Conservation (phyloP, 2,888 invertebrate species). For the Lampropteryx suffumata region DNA sequence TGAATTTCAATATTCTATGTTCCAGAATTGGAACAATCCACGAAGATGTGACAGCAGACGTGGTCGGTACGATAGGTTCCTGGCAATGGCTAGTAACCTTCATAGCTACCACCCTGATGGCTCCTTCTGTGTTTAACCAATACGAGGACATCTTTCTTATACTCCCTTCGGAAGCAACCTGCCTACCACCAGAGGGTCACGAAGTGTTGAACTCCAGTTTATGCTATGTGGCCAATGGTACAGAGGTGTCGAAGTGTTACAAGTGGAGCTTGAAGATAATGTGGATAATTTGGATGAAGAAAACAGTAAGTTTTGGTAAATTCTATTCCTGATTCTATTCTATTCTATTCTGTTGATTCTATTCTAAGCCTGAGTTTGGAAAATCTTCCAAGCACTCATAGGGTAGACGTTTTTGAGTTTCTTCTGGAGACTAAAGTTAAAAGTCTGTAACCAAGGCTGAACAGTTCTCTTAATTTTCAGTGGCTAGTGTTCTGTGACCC, state of each 20-base stretch:
- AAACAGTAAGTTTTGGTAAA: conserved; percentile 49
- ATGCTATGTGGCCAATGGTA: conserved; percentile 54
- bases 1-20: conserved; percentile 22
- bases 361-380: no score
- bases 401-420: no score
- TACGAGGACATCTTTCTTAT: conserved; percentile 66
- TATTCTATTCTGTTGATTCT: neutral
- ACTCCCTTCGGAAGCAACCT: conserved; percentile 48
- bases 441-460: no score
- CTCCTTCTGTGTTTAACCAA: conserved; percentile 59
- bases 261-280: conserved; percentile 63
- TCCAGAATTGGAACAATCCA: conserved; percentile 69
- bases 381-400: no score
- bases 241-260: conserved; percentile 45
- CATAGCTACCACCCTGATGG: conserved; percentile 51
- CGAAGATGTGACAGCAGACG: conserved; percentile 74
- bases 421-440: no score
- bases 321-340: neutral
- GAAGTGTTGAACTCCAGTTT: conserved; percentile 51
- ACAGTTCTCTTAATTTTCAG: conserved; percentile 40
- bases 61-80: conserved; percentile 64
- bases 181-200: conserved; percentile 45
- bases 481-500: conserved; percentile 68
- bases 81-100: conserved; percentile 74
- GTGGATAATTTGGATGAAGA: conserved; percentile 67